Evolutionary conservation across 2,888 invertebrate species (phyloP).

Genomic region (Parelbella ahira): DNA sequence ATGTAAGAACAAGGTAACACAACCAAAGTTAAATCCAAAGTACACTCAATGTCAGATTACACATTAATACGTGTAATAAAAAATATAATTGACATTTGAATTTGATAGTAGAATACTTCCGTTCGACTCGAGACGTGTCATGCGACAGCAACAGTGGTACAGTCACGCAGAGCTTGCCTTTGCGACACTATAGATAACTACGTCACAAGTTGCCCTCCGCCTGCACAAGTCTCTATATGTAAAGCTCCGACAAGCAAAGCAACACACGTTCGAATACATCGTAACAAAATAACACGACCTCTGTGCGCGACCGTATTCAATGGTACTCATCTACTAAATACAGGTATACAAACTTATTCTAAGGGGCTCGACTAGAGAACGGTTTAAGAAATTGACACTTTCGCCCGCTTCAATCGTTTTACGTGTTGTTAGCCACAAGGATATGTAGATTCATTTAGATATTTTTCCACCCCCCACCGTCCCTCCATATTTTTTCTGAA

Average conservation of each 20-base stretch:
- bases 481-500: too few relatives aligned
- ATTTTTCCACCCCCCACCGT: slow-evolving; percentile 27
- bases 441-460: slow-evolving; percentile 60
- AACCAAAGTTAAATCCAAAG: too few relatives aligned
- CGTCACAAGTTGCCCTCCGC: slow-evolving; percentile 29
- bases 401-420: slow-evolving; percentile 32
- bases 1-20: too few relatives aligned
- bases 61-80: too few relatives aligned
- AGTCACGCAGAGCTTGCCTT: slow-evolving; percentile 49
- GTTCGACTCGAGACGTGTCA: too few relatives aligned
- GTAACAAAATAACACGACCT: slow-evolving; percentile 55
- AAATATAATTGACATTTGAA: too few relatives aligned
- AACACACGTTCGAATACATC: slow-evolving; percentile 39
- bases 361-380: slow-evolving; percentile 36
- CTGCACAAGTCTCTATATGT: slow-evolving; percentile 40
- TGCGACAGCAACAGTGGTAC: too few relatives aligned
- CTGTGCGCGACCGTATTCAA: slow-evolving; percentile 55
- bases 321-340: too few relatives aligned
- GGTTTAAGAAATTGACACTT: slow-evolving; percentile 48
- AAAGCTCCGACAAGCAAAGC: slow-evolving; percentile 47
- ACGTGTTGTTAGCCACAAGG: slow-evolving; percentile 43
- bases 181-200: slow-evolving; percentile 27
- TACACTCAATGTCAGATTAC: too few relatives aligned
- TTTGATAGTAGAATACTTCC: too few relatives aligned
- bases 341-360: slow-evolving; percentile 32